These are phyloP conservation scores for Neodiprion lecontei DNA, from an alignment of 1,140 invertebrate genomes.

Conservation along the genomic window DNA sequence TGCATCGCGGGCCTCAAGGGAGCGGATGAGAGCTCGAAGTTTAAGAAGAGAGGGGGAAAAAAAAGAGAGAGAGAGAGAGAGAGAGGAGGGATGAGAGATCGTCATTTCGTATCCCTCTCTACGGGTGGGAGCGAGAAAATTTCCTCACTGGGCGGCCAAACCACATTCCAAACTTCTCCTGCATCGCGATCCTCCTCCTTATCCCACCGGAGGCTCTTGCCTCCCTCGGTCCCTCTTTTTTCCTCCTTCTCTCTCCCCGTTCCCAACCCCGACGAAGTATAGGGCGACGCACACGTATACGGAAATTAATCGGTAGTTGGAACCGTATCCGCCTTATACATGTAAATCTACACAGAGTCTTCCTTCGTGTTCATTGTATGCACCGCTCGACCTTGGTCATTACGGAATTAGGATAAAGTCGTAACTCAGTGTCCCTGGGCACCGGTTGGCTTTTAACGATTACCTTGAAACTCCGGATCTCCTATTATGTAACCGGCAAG, in stretches of 20 bases:
- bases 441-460: too few species aligned
- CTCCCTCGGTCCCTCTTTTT: constrained; percentile 11
- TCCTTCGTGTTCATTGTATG: neutral
- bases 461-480: too few species aligned
- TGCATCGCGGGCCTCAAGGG: neutral
- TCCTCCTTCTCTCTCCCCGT: neutral
- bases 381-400: neutral
- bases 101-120: neutral
- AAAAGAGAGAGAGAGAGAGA: neutral
- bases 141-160: constrained; percentile 2
- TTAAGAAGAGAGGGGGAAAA: neutral
- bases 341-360: neutral
- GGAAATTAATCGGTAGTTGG: neutral
- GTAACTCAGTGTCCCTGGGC: neutral
- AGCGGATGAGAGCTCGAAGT: neutral
- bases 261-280: neutral
- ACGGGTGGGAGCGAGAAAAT: constrained; percentile 4
- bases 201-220: constrained; percentile 1
- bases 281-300: constrained; percentile 13
- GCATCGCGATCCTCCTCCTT: constrained; percentile 8
- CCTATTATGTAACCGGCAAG: too few species aligned
- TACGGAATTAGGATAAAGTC: constrained; percentile 7
- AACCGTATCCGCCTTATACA: neutral
- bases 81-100: too few species aligned
- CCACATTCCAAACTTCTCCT: constrained; percentile 7